Conservation (phyloP, 2,113 vertebrate species). For the Gorsachius goisagi region DNA sequence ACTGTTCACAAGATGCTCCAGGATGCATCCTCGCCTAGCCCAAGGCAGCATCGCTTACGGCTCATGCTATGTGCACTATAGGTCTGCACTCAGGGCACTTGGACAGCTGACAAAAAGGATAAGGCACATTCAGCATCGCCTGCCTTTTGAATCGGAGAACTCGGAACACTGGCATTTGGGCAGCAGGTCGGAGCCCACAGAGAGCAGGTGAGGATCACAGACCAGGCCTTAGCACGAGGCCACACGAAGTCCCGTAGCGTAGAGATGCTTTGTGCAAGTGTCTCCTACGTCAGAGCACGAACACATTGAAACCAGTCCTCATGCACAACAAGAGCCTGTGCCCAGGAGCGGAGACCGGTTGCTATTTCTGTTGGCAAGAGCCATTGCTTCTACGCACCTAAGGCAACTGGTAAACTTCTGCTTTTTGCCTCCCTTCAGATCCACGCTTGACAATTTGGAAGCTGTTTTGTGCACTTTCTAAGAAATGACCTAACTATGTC, state of each 20-base stretch:
- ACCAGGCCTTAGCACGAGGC: fast-evolving
- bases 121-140: background rate
- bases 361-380: background rate
- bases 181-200: background rate
- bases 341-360: background rate
- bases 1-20: fast-evolving
- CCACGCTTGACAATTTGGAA: fast-evolving
- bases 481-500: background rate
- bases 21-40: background rate
- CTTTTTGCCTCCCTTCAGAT: background rate
- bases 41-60: background rate
- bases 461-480: background rate
- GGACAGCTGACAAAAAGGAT: background rate
- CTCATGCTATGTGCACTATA: fast-evolving
- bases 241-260: fast-evolving
- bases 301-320: fast-evolving
- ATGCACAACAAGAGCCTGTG: fast-evolving
- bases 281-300: fast-evolving
- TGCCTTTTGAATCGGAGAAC: background rate
- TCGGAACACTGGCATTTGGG: fast-evolving
- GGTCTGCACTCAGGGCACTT: background rate
- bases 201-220: background rate
- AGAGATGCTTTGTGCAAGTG: fast-evolving
- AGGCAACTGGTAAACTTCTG: background rate
- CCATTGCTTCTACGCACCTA: fast-evolving